Evolutionary conservation across 1,140 invertebrate species (phyloP), one percentile per base, ranked within the genome.

Genomic region (Leptinotarsa undecemlineata): DNA sequence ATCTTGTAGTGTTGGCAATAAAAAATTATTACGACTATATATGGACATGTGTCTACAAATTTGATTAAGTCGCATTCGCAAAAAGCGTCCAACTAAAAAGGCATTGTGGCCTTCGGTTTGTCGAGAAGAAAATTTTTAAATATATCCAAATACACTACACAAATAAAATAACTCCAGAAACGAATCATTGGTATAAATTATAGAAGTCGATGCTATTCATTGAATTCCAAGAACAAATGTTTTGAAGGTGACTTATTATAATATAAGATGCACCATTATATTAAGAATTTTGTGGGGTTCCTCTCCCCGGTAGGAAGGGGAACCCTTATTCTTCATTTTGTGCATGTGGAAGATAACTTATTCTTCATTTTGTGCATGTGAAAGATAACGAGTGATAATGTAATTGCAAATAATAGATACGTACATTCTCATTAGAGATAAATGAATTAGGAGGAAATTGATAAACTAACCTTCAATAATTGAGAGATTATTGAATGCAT

Each of bases 21-120:
- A 57, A 57, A 57, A 57, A 57, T 57, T 19, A 19, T 57, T 57
- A 57, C 51, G 51, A 57, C 51, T 57, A 8, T 57, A 57, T 57
- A 57, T 57, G 51, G 51, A 57, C 51, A 57, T 57, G 51, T 57
- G 51, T 57, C 51, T 17, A 57, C 15, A 57, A 57, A 57, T 17
- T 17, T 57, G 51, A 17, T 57, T 5, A n/a, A 57, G 51, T 57
- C 51, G 51, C 51, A 19, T 57, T 57, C 17, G 51, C 51, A 57
- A 57, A 57, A 57, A 57, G 51, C 17, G 17, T n/a, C 4, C 51
- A 15, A 57, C 51, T 57, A 57, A 57, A 57, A 57, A 57, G 51
- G 51, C 51, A 19, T 57, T 17, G 51, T 57, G 51, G 51, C 51
- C 51, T 57, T 57, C 51, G 51, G 51, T 57, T 17, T 57, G 3